Base-by-base conservation (phyloP, 2,888 invertebrate species). In the Liopterus haemorrhoidalis region DNA sequence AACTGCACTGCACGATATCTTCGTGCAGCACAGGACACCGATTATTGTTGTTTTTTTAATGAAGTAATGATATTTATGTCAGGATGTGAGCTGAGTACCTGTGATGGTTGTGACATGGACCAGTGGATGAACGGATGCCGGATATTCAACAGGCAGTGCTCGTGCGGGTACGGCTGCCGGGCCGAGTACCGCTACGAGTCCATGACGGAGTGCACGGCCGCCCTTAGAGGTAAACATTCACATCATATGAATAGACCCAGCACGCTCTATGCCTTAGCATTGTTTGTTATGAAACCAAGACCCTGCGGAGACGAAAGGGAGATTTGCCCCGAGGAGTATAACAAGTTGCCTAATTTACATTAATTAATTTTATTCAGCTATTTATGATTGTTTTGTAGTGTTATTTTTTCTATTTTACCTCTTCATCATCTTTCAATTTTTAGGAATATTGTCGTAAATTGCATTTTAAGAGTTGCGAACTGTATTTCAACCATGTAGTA, bases 141-240 rank as follows among this genome's bases (percentile, higher is more conserved):
- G 54, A 79, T 83, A 52, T 68, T 70, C 50, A 77, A 75, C 15
- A 67, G 72, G 5, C 65, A 70, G 20, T 85, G 84, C 62, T 70
- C 71, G 3, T 84, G 84, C 57, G 80, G 78, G 8, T 75, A 69
- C 49, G 83, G 82, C 0, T 84, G 83, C 62, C 73, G 70, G 49
- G 72, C 75, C 0, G 82, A 83, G 56, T 83, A 72, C 61, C 70
- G 77, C 59, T 84, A 80, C 60, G 70, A 69, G 35, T 74, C 68
- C 5, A 71, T 74, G 46, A 71, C 76, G 8, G 75, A 75, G 33
- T 85, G 84, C 57, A 69, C 73, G 50, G 74, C 71, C 52, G 80
- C 80, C 1, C 59, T 83, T 27, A 73, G 68, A 74, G 82, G 83
- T 81, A 67, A 8, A 56, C 41, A 40, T 25, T 27, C 24, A 14